These are phyloP conservation scores for Chlorops oryzae DNA, from an alignment of 1,140 invertebrate species.

Conservation along the genomic window DNA sequence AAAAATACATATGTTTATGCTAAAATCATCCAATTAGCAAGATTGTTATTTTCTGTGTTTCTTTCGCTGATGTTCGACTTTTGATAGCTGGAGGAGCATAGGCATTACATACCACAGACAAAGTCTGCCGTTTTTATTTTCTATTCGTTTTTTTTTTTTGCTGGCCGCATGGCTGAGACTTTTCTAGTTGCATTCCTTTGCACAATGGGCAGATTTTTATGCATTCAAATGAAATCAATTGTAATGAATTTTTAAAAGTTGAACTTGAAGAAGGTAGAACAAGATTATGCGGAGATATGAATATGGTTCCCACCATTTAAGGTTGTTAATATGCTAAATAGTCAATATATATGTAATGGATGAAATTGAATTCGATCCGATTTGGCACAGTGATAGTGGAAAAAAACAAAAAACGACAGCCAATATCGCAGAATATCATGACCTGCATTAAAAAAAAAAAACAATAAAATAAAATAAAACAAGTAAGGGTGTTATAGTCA, in stretches of 20 bases:
- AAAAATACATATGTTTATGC: slow-evolving; percentile 49
- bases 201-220: too few species aligned
- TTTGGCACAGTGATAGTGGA: not conserved
- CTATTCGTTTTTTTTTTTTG: too few species aligned
- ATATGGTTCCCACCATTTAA: slow-evolving; percentile 38
- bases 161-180: too few species aligned
- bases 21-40: slow-evolving; percentile 48
- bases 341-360: slow-evolving; percentile 41
- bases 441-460: too few species aligned
- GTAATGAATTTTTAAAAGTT: slow-evolving; percentile 47
- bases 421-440: too few species aligned
- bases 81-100: slow-evolving; percentile 21
- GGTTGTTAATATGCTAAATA: slow-evolving; percentile 7
- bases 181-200: too few species aligned
- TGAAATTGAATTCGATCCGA: not conserved
- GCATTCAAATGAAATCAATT: slow-evolving; percentile 48
- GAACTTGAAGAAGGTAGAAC: not conserved
- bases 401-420: not conserved
- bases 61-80: slow-evolving; percentile 31
- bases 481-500: too few species aligned
- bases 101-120: slow-evolving; percentile 11
- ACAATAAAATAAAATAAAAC: too few species aligned
- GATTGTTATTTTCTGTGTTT: slow-evolving; percentile 48
- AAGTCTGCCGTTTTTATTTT: too few species aligned
- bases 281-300: slow-evolving; percentile 42